These are phyloP conservation scores for Dinoponera quadriceps DNA, from an alignment of 1,140 invertebrate genomes.

Conservation along the genomic window DNA sequence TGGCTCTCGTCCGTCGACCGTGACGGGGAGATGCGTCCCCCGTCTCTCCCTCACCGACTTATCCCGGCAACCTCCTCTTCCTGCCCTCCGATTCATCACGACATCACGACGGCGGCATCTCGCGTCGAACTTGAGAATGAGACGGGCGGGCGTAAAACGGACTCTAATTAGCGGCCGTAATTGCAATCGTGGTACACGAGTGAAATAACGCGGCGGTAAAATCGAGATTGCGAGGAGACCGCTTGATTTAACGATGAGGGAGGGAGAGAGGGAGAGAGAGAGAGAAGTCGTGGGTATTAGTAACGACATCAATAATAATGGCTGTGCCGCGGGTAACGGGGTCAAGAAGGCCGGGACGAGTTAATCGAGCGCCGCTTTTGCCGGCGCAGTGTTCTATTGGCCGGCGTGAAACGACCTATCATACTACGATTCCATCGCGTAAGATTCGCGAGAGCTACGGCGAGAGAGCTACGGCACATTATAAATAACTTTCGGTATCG, in stretches of 20 bases:
- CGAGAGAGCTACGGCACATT: slow-evolving; percentile 70
- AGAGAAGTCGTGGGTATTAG: slow-evolving; percentile 33
- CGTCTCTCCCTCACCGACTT: neutral
- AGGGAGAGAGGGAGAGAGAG: neutral
- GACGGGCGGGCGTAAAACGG: neutral
- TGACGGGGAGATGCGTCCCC: neutral
- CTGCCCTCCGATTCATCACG: neutral
- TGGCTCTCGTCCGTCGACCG: slow-evolving; percentile 25
- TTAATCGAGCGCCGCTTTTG: slow-evolving; percentile 58
- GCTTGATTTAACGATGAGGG: slow-evolving; percentile 24
- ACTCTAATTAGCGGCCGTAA: slow-evolving; percentile 21
- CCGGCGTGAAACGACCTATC: slow-evolving; percentile 42
- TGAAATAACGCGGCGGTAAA: slow-evolving; percentile 34
- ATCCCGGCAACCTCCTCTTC: too few species aligned
- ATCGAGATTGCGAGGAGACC: slow-evolving; percentile 11
- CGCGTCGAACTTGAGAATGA: slow-evolving; percentile 49
- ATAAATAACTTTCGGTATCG: slow-evolving; percentile 76
- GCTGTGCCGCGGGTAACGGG: slow-evolving; percentile 39
- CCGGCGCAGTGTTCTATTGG: slow-evolving; percentile 54
- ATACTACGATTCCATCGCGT: slow-evolving; percentile 69
- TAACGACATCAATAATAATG: slow-evolving; percentile 60
- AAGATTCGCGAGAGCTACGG: slow-evolving; percentile 65
- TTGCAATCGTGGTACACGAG: slow-evolving; percentile 25
- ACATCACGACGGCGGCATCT: neutral
- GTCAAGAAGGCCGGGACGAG: slow-evolving; percentile 30